phyloP scores from a whole-genome alignment of 1,140 invertebrate species.

The Plectus sambesii region DNA sequence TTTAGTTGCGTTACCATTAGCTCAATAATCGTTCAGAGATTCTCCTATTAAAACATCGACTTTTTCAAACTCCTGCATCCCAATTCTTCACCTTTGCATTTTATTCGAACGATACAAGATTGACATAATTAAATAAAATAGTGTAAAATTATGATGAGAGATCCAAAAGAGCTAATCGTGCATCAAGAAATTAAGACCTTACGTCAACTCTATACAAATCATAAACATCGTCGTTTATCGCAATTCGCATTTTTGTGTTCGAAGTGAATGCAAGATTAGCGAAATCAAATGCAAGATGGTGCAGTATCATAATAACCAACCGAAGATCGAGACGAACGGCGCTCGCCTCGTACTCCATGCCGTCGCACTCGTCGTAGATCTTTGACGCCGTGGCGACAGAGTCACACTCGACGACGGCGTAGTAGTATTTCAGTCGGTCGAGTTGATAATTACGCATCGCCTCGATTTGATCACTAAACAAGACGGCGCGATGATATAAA shows the following conservation, averaged over 20 bases:
- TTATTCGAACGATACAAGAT: no score
- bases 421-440: conserved; percentile 83
- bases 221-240: not conserved
- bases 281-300: no score
- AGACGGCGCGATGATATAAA: no score
- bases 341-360: conserved; percentile 76
- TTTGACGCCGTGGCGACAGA: conserved; percentile 66
- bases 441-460: conserved; percentile 84
- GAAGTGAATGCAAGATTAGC: not conserved
- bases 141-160: not conserved
- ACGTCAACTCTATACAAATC: not conserved
- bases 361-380: conserved; percentile 89
- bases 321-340: conserved; percentile 75
- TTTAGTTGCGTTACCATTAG: not conserved
- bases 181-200: not conserved
- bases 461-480: conserved; percentile 57
- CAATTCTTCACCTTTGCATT: no score
- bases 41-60: no score
- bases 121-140: no score
- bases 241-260: not conserved
- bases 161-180: not conserved
- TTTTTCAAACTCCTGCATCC: no score
- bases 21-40: no score
- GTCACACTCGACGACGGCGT: conserved; percentile 83
- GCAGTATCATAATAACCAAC: conserved; percentile 16